A percentile compares a stretch with the other conserved stretches of the same genome.
These are phyloP conservation scores for Acleris sparsana DNA, from an alignment of 2,888 invertebrate genomes.

Conservation along the genomic window DNA sequence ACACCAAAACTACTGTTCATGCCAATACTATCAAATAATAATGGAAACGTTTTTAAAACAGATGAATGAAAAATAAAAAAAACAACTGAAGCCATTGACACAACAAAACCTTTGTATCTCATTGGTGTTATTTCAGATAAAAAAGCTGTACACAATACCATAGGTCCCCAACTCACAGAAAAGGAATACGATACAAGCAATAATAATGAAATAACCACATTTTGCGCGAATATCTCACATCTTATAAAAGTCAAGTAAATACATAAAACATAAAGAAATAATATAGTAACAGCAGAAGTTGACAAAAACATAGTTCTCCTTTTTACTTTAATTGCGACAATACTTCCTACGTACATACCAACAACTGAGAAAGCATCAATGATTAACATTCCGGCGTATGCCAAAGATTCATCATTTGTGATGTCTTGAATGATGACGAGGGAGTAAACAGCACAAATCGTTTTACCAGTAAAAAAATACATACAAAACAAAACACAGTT, in stretches of 20 bases:
- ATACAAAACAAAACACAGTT: constrained; percentile 1
- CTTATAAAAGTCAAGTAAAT: constrained; percentile 8
- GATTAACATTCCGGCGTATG: constrained; percentile 19
- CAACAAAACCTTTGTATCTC: constrained; percentile 9
- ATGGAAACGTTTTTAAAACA: constrained; percentile 1
- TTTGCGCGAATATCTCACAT: background rate
- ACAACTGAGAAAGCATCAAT: constrained; percentile 24
- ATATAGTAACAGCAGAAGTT: constrained; percentile 18
- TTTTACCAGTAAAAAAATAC: constrained; percentile 18
- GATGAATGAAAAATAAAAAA: background rate
- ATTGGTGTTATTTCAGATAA: constrained; percentile 22
- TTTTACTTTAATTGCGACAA: constrained; percentile 16
- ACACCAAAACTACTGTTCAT: constrained; percentile 21
- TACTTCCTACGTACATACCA: constrained; percentile 15
- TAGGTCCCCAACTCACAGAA: constrained; percentile 27
- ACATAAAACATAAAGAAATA: constrained; percentile 12
- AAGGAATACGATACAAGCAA: constrained; percentile 17
- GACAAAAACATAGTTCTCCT: constrained; percentile 18
- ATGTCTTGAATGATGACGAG: constrained; percentile 24
- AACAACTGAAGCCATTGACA: background rate
- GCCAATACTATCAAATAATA: constrained; percentile 16
- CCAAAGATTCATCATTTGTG: constrained; percentile 16
- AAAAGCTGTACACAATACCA: constrained; percentile 12
- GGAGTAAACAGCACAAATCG: constrained; percentile 12
- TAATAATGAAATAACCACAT: background rate